Conservation (phyloP, 2,797 vertebrate genomes). For the Gallinago nigripennis region DNA sequence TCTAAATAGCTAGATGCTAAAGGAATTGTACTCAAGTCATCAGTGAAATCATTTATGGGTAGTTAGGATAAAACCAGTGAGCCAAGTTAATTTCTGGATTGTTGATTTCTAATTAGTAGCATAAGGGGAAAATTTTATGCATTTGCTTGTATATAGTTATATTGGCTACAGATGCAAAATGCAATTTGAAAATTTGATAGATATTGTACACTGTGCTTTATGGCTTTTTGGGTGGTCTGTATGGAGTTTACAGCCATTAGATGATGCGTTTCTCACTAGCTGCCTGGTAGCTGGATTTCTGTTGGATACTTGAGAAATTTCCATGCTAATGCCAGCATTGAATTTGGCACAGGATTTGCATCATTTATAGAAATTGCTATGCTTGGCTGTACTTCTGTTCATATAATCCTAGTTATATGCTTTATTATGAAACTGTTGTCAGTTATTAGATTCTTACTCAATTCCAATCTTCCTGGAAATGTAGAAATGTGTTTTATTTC, state of each 20-base stretch:
- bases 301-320: slow-evolving; percentile 22
- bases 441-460: slow-evolving; percentile 9
- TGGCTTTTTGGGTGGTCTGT: slow-evolving; percentile 49
- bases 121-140: neutral
- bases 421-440: slow-evolving; percentile 47
- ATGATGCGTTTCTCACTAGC: slow-evolving; percentile 32
- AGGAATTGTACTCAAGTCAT: neutral
- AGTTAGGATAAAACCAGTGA: neutral
- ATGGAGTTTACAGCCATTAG: neutral
- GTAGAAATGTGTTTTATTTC: neutral
- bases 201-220: neutral
- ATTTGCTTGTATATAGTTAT: neutral
- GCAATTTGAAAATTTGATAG: neutral
- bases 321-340: neutral
- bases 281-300: slow-evolving; percentile 31
- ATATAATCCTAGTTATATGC: slow-evolving; percentile 31
- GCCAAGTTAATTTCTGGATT: neutral
- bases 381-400: slow-evolving; percentile 41
- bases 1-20: neutral
- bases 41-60: neutral
- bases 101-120: neutral
- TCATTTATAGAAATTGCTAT: slow-evolving; percentile 10
- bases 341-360: slow-evolving; percentile 24
- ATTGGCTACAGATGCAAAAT: slow-evolving; percentile 11
- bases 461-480: neutral